Conservation (phyloP, 2,888 invertebrate genomes). For the Gerris lacustris region DNA sequence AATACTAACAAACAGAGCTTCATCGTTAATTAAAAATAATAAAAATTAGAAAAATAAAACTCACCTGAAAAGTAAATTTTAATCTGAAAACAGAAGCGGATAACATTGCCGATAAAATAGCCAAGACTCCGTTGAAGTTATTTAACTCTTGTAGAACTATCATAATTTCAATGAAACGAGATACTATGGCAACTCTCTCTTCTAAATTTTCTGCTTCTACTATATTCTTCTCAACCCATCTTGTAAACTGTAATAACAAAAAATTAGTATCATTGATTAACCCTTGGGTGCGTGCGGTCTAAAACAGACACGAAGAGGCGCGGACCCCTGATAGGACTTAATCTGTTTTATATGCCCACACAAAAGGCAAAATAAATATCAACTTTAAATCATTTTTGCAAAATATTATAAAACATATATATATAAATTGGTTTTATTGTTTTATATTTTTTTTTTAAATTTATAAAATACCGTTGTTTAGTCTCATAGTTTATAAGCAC, state of each 20-base stretch:
- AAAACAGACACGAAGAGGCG: too few species aligned
- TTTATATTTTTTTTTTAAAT: too few species aligned
- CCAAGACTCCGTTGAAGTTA: conserved; percentile 95
- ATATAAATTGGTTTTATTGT: too few species aligned
- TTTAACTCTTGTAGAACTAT: conserved; percentile 88
- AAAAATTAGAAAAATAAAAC: conserved; percentile 24
- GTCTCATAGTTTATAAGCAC: too few species aligned
- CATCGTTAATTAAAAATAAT: neutral
- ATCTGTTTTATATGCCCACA: too few species aligned
- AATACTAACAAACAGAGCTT: too few species aligned
- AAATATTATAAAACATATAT: too few species aligned
- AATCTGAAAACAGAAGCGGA: conserved; percentile 85
- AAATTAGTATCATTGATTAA: conserved; percentile 15
- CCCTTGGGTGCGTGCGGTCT: too few species aligned
- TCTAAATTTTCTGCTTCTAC: conserved; percentile 92
- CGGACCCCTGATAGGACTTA: too few species aligned
- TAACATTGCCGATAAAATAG: conserved; percentile 81
- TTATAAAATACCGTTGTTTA: too few species aligned
- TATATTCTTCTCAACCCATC: conserved; percentile 93
- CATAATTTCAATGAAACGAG: conserved; percentile 87
- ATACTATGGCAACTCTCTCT: conserved; percentile 81
- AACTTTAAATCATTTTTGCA: too few species aligned
- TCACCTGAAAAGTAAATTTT: conserved; percentile 63
- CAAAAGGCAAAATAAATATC: too few species aligned
- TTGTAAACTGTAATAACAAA: conserved; percentile 57